phyloP scores from a whole-genome alignment of 1,140 invertebrate genomes.

The Oncopodura yosiiana region DNA sequence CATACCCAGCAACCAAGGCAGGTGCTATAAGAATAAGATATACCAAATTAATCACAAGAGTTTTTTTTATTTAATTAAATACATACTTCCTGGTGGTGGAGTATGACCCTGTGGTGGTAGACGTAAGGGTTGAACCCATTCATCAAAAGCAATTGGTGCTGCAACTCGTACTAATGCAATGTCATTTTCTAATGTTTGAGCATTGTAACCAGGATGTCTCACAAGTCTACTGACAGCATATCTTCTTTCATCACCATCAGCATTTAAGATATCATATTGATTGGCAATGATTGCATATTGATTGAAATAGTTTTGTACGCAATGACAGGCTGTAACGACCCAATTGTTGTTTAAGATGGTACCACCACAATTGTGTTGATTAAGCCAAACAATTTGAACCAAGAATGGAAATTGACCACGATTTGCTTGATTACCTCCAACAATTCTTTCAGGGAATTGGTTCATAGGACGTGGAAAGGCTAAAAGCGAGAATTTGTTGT shows the following conservation, averaged over 20 bases:
- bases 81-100: not conserved
- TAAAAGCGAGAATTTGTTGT: no score
- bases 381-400: conserved; percentile 6
- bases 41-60: no score
- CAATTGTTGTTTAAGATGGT: conserved; percentile 4
- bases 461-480: no score
- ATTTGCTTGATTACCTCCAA: conserved; percentile 9
- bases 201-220: conserved; percentile 13
- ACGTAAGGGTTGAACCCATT: not conserved
- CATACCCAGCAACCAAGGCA: no score
- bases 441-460: conserved; percentile 8
- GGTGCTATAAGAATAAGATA: no score
- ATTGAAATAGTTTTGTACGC: not conserved
- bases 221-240: conserved; percentile 2
- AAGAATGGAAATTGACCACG: conserved; percentile 18
- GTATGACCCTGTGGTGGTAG: not conserved
- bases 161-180: conserved; percentile 14
- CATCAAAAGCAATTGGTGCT: not conserved
- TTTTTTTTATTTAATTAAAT: no score
- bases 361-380: conserved; percentile 13
- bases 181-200: conserved; percentile 1
- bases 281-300: conserved; percentile 1
- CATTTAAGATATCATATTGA: conserved; percentile 4
- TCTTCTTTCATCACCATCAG: conserved; percentile 12
- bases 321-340: conserved; percentile 18